phyloP scores from a whole-genome alignment of 1,140 invertebrate genomes.

The Magallana angulata region DNA sequence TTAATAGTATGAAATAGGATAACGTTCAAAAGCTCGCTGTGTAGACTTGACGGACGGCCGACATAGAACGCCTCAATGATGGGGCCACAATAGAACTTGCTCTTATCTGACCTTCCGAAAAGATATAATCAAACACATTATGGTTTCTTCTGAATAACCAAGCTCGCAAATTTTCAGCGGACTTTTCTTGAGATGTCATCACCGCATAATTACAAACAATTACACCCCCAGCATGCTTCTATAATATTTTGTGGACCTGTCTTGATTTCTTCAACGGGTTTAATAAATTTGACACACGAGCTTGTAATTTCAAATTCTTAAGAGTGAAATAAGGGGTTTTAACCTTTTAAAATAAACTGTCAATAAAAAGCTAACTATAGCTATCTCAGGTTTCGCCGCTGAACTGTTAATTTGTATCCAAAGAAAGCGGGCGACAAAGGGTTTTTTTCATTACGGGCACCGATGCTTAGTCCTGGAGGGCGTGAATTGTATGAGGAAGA shows the following conservation, averaged over 20 bases:
- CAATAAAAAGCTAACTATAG: slow-evolving; percentile 6
- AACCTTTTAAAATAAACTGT: slow-evolving; percentile 28
- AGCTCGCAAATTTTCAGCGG: slow-evolving; percentile 22
- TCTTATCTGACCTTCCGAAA: slow-evolving; percentile 22
- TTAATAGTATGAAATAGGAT: slow-evolving; percentile 25
- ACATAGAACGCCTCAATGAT: neutral
- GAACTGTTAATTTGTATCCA: slow-evolving; percentile 31
- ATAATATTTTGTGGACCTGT: neutral
- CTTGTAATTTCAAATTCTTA: slow-evolving; percentile 23
- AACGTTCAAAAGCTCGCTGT: slow-evolving; percentile 6
- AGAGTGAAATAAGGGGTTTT: slow-evolving; percentile 21
- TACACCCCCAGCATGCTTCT: neutral
- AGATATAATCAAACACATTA: slow-evolving; percentile 24
- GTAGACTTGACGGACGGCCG: neutral
- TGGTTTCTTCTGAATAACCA: neutral
- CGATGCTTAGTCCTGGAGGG: neutral
- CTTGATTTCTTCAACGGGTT: slow-evolving; percentile 9
- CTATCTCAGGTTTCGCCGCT: slow-evolving; percentile 14
- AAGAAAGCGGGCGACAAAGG: slow-evolving; percentile 1
- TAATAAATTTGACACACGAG: slow-evolving; percentile 36
- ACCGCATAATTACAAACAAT: slow-evolving; percentile 17
- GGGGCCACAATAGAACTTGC: neutral
- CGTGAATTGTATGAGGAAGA: neutral
- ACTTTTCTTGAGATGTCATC: slow-evolving; percentile 23
- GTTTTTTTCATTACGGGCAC: neutral